These are phyloP conservation scores for Erebia ligea DNA, from an alignment of 2,888 invertebrate genomes.

Conservation along the genomic window DNA sequence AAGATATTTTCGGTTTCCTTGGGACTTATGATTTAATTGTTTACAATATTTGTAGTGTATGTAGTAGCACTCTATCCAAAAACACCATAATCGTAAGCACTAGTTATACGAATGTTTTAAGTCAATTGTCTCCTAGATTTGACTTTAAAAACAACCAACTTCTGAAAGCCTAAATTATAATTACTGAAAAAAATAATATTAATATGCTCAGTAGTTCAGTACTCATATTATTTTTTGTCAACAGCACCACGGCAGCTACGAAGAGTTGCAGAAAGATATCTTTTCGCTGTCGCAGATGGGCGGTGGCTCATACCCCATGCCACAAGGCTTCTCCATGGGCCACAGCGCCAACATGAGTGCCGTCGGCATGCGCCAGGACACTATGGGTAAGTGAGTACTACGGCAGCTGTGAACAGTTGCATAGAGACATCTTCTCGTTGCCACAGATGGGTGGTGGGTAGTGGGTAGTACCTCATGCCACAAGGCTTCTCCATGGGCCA, in stretches of 20 bases:
- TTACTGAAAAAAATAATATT: too few relatives aligned
- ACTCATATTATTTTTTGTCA: slow-evolving; percentile 23
- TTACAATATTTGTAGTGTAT: too few relatives aligned
- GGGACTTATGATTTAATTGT: too few relatives aligned
- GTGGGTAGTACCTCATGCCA: slow-evolving; percentile 96
- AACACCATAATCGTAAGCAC: too few relatives aligned
- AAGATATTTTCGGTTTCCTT: too few relatives aligned
- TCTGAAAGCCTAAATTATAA: background rate
- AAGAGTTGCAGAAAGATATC: slow-evolving; percentile 78
- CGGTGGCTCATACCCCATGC: slow-evolving; percentile 96
- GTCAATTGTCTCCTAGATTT: too few relatives aligned
- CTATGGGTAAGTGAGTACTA: slow-evolving; percentile 67
- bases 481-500: slow-evolving; percentile 98
- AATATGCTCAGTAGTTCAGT: background rate
- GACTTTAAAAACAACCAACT: too few relatives aligned
- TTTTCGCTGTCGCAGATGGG: slow-evolving; percentile 91
- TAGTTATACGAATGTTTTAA: too few relatives aligned
- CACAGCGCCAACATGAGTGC: slow-evolving; percentile 96
- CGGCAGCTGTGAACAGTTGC: too few relatives aligned
- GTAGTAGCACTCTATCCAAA: too few relatives aligned
- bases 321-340: slow-evolving; percentile 97
- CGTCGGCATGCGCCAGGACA: slow-evolving; percentile 90
- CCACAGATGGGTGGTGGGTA: slow-evolving; percentile 90
- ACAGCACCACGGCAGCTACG: slow-evolving; percentile 79
- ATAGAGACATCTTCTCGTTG: slow-evolving; percentile 61